A percentile compares a stretch with the other conserved stretches of the same genome.
These are phyloP conservation scores for Dryocosmus kuriphilus DNA, from an alignment of 2,888 invertebrate genomes.

Conservation along the genomic window DNA sequence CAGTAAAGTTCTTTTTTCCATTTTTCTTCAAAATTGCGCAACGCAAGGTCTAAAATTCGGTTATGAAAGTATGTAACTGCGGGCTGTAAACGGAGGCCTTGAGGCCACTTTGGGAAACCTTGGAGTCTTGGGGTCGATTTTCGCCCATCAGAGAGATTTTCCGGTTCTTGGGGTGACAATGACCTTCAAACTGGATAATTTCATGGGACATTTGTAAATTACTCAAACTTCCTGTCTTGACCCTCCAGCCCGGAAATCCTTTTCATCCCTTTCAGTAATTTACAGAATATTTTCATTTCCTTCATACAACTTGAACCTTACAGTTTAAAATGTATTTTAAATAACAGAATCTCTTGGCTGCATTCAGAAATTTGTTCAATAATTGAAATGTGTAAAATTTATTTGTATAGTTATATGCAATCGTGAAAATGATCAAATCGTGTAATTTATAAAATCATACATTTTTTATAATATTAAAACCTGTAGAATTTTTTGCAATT, in stretches of 20 bases:
- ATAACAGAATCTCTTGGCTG: too few relatives aligned
- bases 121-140: constrained; percentile 39
- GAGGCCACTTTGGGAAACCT: constrained; percentile 43
- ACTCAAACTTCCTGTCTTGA: background rate
- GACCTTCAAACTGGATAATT: constrained; percentile 56
- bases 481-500: too few relatives aligned
- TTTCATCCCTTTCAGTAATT: background rate
- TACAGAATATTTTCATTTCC: background rate
- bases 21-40: background rate
- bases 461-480: too few relatives aligned
- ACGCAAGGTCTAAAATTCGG: background rate
- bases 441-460: too few relatives aligned
- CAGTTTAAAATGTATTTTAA: too few relatives aligned
- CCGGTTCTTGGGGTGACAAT: constrained; percentile 57
- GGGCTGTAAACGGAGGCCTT: constrained; percentile 45
- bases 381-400: too few relatives aligned
- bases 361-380: too few relatives aligned
- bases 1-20: constrained; percentile 1
- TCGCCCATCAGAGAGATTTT: constrained; percentile 52
- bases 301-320: too few relatives aligned
- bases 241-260: background rate
- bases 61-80: background rate
- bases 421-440: too few relatives aligned
- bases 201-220: constrained; percentile 56
- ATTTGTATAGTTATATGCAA: too few relatives aligned